Conservation (phyloP, 2,797 vertebrate species). For the Varecia variegata region DNA sequence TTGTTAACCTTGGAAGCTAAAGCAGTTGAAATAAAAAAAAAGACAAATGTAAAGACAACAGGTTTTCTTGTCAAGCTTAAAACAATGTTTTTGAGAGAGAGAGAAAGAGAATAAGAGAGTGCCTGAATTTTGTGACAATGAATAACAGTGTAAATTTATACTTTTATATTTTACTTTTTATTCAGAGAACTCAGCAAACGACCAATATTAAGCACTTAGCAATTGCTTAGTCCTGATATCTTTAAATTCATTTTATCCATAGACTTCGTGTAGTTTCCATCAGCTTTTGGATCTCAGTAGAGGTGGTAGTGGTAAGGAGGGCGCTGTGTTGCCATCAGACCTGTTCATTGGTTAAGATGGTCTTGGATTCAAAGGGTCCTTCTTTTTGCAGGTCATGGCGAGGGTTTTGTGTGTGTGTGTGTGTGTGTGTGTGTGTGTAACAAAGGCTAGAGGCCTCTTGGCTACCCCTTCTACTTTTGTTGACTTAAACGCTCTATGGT, state of each 20-base stretch:
- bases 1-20: slow-evolving; percentile 28
- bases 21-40: slow-evolving; percentile 57
- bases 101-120: neutral
- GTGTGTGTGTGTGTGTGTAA: neutral
- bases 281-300: neutral
- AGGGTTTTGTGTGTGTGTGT: neutral
- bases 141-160: neutral
- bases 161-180: slow-evolving; percentile 2
- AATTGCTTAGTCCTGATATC: too few species aligned
- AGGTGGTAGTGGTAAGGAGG: neutral
- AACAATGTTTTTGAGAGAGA: neutral
- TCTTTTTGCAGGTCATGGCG: neutral
- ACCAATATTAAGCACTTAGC: neutral
- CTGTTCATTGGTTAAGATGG: neutral
- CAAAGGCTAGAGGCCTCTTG: neutral
- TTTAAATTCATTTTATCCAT: neutral
- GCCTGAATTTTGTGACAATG: neutral
- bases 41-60: slow-evolving; percentile 2
- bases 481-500: neutral
- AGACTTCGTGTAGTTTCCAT: neutral
- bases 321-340: neutral
- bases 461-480: neutral
- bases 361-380: slow-evolving; percentile 4
- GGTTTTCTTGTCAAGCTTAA: slow-evolving; percentile 10
- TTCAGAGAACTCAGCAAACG: neutral